Evolutionary conservation across 2,888 invertebrate genomes (phyloP), one percentile per base, ranked within the genome.

Genomic region (Drosophila affinis): DNA sequence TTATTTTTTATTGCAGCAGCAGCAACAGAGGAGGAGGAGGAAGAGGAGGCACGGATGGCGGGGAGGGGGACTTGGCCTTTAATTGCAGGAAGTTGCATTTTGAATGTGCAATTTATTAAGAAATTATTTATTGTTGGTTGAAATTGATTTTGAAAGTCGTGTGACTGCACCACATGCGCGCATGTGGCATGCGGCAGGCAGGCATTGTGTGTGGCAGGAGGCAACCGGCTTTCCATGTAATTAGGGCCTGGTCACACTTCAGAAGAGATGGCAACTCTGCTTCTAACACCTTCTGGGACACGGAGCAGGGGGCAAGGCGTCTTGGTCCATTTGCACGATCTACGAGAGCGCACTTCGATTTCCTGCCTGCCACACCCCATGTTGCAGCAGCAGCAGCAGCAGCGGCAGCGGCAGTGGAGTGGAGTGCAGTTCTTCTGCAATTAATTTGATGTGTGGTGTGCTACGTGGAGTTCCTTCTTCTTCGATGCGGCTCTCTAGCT

Each of bases 1-100:
- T 86, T 83, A 86, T 83, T 86, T 85, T 85, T 85, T 81, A 82
- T 85, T 82, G 81, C 39, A 39, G 39, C 21, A 45, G 21, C 39
- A 21, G 9, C 63, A 39, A 14, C 39, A 39, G 39, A 21, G 21
- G 9, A 57, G 57, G 48, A 17, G 47, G 10, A 52, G 57, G 47
- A 24, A 9, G 4, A 0, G 3, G 12, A 6, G 12, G 1, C 4
- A 1, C 18, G 18, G 10, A 10, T 24, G 6, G 14, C 17, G 44
- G 44, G 39, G 17, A n/a, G 34, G 18, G 34, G 44, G 21, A 18
- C 47, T 58, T 57, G 62, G 85, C 78, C 79, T 81, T 83, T 83
- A 86, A 83, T 83, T 86, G 86, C 83, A 83, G 83, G 83, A 83
- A 83, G 85, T 81, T 75, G 82, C 82, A 76, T 85, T 82, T 85